Percentiles rank a stretch among this genome's conserved stretches.
Conservation (phyloP, 2,888 invertebrate genomes). For the Nesidiocoris tenuis region DNA sequence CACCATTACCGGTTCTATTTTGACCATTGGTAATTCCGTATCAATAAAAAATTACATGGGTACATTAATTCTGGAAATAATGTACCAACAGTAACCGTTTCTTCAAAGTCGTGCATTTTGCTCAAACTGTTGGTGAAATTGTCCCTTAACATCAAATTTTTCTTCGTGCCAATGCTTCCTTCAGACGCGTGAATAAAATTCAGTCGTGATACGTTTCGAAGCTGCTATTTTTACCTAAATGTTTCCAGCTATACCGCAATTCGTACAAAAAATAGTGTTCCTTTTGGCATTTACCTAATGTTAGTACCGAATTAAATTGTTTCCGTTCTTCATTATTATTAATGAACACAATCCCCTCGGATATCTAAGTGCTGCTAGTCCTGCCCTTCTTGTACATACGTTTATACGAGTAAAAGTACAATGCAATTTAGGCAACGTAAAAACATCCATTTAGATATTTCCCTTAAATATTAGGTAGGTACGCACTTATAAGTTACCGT, state of each 20-base stretch:
- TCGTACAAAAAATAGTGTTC: constrained; percentile 21
- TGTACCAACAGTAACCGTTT: too few species aligned
- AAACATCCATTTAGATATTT: constrained; percentile 25
- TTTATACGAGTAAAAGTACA: constrained; percentile 26
- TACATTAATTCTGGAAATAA: too few species aligned
- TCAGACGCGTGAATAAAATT: too few species aligned
- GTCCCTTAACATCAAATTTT: not conserved
- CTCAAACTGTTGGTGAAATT: not conserved
- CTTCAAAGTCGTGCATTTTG: too few species aligned
- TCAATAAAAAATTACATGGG: too few species aligned
- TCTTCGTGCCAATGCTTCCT: too few species aligned
- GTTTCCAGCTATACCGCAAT: not conserved
- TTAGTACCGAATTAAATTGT: constrained; percentile 16
- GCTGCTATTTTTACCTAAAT: not conserved
- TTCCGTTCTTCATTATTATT: constrained; percentile 44
- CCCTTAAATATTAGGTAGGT: constrained; percentile 22
- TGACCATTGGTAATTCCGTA: too few species aligned
- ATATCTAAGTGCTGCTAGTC: constrained; percentile 21
- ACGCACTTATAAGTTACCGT: constrained; percentile 13
- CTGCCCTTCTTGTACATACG: constrained; percentile 15
- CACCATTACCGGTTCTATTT: too few species aligned
- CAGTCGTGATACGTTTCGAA: too few species aligned
- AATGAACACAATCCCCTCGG: constrained; percentile 40
- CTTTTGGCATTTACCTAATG: constrained; percentile 6
- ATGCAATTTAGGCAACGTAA: constrained; percentile 41